Conservation (phyloP, 2,113 vertebrate species). For the Lepisosteus oculatus region DNA sequence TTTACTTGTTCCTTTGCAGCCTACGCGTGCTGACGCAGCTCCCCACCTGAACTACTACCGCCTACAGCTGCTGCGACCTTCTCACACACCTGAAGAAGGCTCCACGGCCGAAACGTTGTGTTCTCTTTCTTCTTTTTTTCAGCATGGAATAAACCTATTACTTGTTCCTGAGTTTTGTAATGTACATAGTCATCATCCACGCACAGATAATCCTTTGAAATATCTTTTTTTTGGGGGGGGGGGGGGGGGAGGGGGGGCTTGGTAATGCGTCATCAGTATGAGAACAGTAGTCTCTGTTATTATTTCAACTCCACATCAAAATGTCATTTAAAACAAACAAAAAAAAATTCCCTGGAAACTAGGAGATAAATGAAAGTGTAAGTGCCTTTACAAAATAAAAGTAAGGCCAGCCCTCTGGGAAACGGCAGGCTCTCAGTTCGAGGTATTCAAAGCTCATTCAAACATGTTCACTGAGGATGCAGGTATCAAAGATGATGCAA, state of each 20-base stretch:
- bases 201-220: constrained; percentile 19
- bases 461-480: constrained; percentile 85
- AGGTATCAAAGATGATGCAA: constrained; percentile 86
- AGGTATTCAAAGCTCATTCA: constrained; percentile 80
- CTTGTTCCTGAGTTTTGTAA: too few species aligned
- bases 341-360: constrained; percentile 73
- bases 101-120: too few species aligned
- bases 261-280: constrained; percentile 74
- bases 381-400: constrained; percentile 77
- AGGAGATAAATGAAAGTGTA: constrained; percentile 78
- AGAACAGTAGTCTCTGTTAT: constrained; percentile 56
- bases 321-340: constrained; percentile 68
- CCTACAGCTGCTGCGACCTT: too few species aligned
- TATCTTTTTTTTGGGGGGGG: constrained; percentile 55
- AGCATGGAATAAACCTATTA: too few species aligned
- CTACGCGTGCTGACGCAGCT: too few species aligned
- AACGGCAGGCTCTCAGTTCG: constrained; percentile 74
- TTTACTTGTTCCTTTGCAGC: too few species aligned
- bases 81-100: too few species aligned
- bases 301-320: constrained; percentile 79
- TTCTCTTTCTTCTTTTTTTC: too few species aligned
- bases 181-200: not conserved
- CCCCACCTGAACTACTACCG: too few species aligned
- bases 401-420: constrained; percentile 70
- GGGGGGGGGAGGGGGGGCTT: constrained; percentile 17